Evolutionary conservation across 2,888 invertebrate genomes (phyloP).

Genomic region (Limulus polyphemus): DNA sequence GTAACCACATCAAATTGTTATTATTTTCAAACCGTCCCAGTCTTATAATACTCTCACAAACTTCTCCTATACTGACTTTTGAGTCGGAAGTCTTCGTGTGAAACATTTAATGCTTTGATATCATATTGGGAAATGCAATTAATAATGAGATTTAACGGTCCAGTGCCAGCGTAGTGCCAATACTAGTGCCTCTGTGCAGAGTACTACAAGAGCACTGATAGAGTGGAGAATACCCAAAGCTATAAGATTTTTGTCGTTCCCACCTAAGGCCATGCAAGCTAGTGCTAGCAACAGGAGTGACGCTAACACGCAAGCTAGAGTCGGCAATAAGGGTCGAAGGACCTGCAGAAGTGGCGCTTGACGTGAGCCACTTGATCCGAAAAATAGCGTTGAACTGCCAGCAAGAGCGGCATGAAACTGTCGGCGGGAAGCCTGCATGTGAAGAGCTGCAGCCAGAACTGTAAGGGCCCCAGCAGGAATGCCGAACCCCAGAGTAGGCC

Average conservation of each 20-base stretch:
- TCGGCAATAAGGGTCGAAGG: background rate
- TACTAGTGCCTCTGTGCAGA: conserved; percentile 1
- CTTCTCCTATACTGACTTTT: no score
- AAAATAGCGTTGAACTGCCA: no score
- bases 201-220: background rate
- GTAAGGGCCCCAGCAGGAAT: conserved; percentile 8
- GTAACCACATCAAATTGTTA: no score
- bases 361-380: background rate
- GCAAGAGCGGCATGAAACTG: background rate
- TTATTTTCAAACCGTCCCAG: no score
- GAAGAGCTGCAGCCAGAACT: conserved; percentile 3
- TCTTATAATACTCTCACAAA: no score
- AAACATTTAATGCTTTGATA: no score
- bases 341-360: background rate
- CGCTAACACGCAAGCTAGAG: conserved; percentile 1
- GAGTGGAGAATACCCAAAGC: background rate
- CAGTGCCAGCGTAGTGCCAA: background rate
- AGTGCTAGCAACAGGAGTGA: background rate
- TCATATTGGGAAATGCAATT: no score
- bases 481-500: conserved; percentile 5
- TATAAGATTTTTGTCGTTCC: background rate
- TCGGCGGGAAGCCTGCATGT: conserved; percentile 5
- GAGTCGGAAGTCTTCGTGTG: no score
- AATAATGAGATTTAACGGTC: background rate
- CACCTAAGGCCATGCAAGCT: background rate